Percentiles rank a stretch among this genome's conserved stretches.
Evolutionary conservation across 2,797 vertebrate species (phyloP).

Genomic region (Huso huso): DNA sequence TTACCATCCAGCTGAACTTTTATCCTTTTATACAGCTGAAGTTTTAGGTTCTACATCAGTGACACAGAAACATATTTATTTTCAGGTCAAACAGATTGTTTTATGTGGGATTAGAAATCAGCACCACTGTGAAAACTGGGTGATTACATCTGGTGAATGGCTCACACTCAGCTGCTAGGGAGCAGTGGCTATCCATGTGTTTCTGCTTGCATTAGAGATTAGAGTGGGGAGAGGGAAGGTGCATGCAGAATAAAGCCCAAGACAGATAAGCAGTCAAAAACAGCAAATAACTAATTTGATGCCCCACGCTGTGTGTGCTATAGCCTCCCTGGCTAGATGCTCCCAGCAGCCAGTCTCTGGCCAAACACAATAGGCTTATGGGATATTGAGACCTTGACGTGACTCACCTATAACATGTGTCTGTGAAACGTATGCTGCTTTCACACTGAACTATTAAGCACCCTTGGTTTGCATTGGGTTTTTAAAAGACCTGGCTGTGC

Average conservation of each 20-base stretch:
- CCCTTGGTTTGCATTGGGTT: no score
- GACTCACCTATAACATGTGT: no score
- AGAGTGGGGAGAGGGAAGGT: constrained; percentile 16
- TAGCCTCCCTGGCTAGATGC: constrained; percentile 43
- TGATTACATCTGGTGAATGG: constrained; percentile 36
- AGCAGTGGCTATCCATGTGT: constrained; percentile 31
- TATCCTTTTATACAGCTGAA: constrained; percentile 12
- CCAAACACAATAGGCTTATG: no score
- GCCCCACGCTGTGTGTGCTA: constrained; percentile 51
- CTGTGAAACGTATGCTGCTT: no score
- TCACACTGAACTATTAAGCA: no score
- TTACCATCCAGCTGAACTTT: constrained; percentile 31
- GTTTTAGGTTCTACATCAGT: constrained; percentile 22
- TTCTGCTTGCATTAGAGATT: constrained; percentile 8
- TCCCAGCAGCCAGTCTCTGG: constrained; percentile 18
- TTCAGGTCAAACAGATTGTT: constrained; percentile 37
- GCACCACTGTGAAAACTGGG: constrained; percentile 43
- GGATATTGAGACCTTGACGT: no score
- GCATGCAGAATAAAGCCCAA: constrained; percentile 1
- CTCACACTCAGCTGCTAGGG: constrained; percentile 42
- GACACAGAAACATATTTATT: constrained; percentile 41
- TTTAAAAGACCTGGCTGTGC: no score
- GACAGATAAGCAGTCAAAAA: constrained; percentile 2
- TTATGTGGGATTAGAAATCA: constrained; percentile 50
- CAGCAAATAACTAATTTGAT: constrained; percentile 8